Evolutionary conservation across 2,113 vertebrate species (phyloP).

Genomic region (Leptocoma aspasia): DNA sequence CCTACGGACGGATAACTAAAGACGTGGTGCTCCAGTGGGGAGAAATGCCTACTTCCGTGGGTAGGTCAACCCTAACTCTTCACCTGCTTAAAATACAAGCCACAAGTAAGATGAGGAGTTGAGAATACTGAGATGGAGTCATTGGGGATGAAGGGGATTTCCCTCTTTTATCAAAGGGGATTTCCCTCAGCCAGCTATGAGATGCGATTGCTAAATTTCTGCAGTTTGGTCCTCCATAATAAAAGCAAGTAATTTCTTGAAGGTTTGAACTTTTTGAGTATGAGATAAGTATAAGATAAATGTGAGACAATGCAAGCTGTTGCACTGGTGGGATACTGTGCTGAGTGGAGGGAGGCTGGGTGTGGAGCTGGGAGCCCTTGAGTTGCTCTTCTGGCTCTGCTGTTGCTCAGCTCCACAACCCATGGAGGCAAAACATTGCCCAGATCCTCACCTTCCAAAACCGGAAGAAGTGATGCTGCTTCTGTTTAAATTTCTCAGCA

Average conservation of each 20-base stretch:
- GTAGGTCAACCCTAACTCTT: conserved; percentile 81
- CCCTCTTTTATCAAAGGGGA: not conserved
- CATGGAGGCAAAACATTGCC: not conserved
- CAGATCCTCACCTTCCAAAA: not conserved
- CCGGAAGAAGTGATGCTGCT: fast-evolving
- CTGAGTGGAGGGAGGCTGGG: not conserved
- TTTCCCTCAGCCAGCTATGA: not conserved
- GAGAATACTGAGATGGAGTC: conserved; percentile 7
- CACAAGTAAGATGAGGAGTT: conserved; percentile 36
- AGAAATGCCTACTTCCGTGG: conserved; percentile 99
- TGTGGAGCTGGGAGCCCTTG: not conserved
- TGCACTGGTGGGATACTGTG: not conserved
- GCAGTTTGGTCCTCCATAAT: not conserved
- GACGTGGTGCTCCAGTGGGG: conserved; percentile 99
- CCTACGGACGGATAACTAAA: conserved; percentile 98
- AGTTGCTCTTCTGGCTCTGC: not conserved
- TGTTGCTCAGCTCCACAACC: not conserved
- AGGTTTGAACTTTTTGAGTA: not conserved
- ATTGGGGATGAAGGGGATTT: not conserved
- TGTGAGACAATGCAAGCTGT: not conserved
- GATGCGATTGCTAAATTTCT: not conserved
- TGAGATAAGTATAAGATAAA: not conserved
- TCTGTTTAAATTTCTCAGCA: not conserved
- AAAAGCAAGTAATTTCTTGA: not conserved
- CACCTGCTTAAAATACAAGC: conserved; percentile 31